Evolutionary conservation across 2,797 vertebrate genomes (phyloP).

Genomic region (Thamnophis elegans): DNA sequence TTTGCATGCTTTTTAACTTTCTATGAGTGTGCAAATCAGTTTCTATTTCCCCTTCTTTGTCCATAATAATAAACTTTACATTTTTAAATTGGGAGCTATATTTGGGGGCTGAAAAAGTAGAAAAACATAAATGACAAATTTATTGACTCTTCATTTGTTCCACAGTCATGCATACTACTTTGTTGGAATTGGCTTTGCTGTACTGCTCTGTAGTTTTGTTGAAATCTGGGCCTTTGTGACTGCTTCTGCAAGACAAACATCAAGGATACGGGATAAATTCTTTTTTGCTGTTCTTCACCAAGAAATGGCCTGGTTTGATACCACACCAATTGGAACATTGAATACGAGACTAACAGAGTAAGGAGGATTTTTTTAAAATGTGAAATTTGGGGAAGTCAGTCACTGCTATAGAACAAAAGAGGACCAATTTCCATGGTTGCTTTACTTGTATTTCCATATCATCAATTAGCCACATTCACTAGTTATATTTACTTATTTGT

Average conservation of each 20-base stretch:
- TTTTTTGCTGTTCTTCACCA: conserved; percentile 79
- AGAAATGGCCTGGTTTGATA: conserved; percentile 81
- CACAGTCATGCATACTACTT: conserved; percentile 72
- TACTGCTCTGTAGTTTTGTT: conserved; percentile 65
- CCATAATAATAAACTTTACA: neutral
- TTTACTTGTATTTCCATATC: neutral
- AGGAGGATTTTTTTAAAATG: conserved; percentile 10
- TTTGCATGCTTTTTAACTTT: neutral
- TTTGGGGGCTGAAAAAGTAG: neutral
- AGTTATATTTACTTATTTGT: neutral
- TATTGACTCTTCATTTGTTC: conserved; percentile 21
- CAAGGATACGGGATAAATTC: conserved; percentile 72
- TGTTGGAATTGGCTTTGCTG: conserved; percentile 64
- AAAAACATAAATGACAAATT: neutral
- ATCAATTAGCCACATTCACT: neutral
- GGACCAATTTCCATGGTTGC: neutral
- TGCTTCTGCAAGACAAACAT: conserved; percentile 68
- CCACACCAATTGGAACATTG: conserved; percentile 69
- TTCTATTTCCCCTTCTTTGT: neutral
- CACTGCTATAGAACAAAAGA: neutral
- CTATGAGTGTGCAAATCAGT: neutral
- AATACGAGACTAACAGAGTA: conserved; percentile 77
- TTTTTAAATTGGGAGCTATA: neutral
- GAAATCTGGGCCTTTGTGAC: conserved; percentile 72
- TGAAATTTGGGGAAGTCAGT: neutral